Conservation (phyloP, 1,140 invertebrate genomes). For the Vanessa atalanta region DNA sequence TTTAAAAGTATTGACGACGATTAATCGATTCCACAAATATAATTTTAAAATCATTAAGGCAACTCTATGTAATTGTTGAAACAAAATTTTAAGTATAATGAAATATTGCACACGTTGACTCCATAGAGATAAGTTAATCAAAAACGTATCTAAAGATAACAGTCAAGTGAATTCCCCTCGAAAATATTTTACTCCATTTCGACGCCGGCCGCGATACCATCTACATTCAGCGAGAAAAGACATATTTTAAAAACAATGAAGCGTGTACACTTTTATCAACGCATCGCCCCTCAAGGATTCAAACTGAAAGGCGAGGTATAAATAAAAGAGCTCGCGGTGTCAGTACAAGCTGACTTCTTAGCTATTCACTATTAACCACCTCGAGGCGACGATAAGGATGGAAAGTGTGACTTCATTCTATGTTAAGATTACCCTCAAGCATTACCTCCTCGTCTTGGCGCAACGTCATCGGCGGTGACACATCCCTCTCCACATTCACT, state of each 20-base stretch:
- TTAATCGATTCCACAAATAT: no score
- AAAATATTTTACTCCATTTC: conserved; percentile 52
- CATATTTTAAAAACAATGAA: conserved; percentile 69
- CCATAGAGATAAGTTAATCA: conserved; percentile 37
- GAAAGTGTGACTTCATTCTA: conserved; percentile 41
- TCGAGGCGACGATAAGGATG: conserved; percentile 66
- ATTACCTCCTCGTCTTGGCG: conserved; percentile 72
- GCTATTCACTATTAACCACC: conserved; percentile 65
- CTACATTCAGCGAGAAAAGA: conserved; percentile 47
- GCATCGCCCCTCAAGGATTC: conserved; percentile 59
- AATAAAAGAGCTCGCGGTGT: conserved; percentile 55
- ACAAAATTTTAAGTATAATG: not conserved
- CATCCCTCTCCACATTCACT: conserved; percentile 57
- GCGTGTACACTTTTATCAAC: conserved; percentile 69
- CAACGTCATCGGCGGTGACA: conserved; percentile 67
- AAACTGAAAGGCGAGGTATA: conserved; percentile 55
- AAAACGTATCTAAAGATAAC: conserved; percentile 57
- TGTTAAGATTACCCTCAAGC: conserved; percentile 25
- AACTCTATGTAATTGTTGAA: no score
- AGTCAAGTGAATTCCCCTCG: conserved; percentile 47
- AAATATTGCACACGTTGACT: not conserved
- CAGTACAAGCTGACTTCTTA: conserved; percentile 57
- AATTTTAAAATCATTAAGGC: no score
- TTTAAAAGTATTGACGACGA: no score
- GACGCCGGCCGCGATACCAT: conserved; percentile 52